These are phyloP conservation scores for Agraylea sexmaculata DNA, from an alignment of 1,140 invertebrate species.

Conservation along the genomic window DNA sequence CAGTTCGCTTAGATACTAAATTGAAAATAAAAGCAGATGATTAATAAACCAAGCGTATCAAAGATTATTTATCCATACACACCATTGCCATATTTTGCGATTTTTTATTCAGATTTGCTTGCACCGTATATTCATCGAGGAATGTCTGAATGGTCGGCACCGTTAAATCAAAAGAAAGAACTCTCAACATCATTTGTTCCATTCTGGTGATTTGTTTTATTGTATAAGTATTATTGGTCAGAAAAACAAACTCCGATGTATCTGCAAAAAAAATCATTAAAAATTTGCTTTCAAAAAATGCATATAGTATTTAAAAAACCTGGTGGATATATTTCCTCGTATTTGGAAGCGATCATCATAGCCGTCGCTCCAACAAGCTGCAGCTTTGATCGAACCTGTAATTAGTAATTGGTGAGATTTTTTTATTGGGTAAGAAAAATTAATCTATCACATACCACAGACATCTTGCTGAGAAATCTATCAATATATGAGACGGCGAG, in stretches of 20 bases:
- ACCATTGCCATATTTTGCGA: slow-evolving; percentile 28
- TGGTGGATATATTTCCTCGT: slow-evolving; percentile 56
- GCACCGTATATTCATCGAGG: slow-evolving; percentile 26
- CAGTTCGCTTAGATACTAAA: slow-evolving; percentile 47
- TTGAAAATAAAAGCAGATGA: slow-evolving; percentile 12
- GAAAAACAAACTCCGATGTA: slow-evolving; percentile 51
- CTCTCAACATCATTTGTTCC: slow-evolving; percentile 49
- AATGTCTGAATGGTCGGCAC: slow-evolving; percentile 46
- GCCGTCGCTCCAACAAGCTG: slow-evolving; percentile 55
- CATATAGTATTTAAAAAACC: slow-evolving; percentile 9
- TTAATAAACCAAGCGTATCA: slow-evolving; percentile 1
- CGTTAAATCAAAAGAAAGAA: slow-evolving; percentile 46
- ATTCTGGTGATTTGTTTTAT: slow-evolving; percentile 46
- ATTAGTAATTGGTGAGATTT: no score
- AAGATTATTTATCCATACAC: neutral
- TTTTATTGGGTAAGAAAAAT: no score
- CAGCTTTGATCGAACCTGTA: slow-evolving; percentile 44
- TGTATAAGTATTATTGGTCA: slow-evolving; percentile 55
- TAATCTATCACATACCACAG: slow-evolving; percentile 34
- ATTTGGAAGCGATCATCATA: slow-evolving; percentile 56
- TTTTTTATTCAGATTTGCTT: slow-evolving; percentile 28
- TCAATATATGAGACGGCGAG: slow-evolving; percentile 55
- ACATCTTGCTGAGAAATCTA: slow-evolving; percentile 51
- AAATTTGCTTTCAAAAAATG: neutral
- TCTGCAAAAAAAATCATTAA: slow-evolving; percentile 24